Evolutionary conservation across 1,140 invertebrate species (phyloP).

Genomic region (Plodia interpunctella): DNA sequence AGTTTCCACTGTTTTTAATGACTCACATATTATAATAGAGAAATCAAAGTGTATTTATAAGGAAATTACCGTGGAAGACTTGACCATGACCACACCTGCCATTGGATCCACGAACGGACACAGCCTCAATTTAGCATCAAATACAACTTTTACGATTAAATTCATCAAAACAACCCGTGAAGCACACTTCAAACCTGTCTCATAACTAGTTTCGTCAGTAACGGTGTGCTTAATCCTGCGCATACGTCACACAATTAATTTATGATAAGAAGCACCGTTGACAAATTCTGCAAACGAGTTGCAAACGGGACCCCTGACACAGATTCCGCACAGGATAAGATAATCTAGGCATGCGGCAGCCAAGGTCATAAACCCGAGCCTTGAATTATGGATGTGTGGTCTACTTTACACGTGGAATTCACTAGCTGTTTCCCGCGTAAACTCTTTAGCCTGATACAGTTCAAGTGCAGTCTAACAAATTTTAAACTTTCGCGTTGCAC

Average conservation of each 20-base stretch:
- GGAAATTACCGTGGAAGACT: too few relatives aligned
- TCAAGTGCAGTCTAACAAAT: too few relatives aligned
- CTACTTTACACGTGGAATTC: background rate
- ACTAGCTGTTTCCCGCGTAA: too few relatives aligned
- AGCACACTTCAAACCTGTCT: background rate
- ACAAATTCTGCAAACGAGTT: background rate
- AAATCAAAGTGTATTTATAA: too few relatives aligned
- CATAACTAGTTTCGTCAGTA: background rate
- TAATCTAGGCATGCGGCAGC: background rate
- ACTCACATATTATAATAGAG: too few relatives aligned
- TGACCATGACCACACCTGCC: too few relatives aligned
- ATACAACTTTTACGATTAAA: too few relatives aligned
- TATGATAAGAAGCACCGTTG: conserved; percentile 4
- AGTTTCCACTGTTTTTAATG: too few relatives aligned
- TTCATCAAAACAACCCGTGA: background rate
- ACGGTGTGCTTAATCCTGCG: background rate
- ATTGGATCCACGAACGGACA: too few relatives aligned
- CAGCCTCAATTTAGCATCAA: too few relatives aligned
- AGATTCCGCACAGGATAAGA: background rate
- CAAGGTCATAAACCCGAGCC: background rate
- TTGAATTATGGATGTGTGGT: background rate
- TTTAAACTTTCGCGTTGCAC: too few relatives aligned
- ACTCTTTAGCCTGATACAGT: too few relatives aligned
- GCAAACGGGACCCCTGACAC: background rate
- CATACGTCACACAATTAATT: background rate